Conservation (phyloP, 64 coral and sea anemone genomes). For the Acropora tenuis region DNA sequence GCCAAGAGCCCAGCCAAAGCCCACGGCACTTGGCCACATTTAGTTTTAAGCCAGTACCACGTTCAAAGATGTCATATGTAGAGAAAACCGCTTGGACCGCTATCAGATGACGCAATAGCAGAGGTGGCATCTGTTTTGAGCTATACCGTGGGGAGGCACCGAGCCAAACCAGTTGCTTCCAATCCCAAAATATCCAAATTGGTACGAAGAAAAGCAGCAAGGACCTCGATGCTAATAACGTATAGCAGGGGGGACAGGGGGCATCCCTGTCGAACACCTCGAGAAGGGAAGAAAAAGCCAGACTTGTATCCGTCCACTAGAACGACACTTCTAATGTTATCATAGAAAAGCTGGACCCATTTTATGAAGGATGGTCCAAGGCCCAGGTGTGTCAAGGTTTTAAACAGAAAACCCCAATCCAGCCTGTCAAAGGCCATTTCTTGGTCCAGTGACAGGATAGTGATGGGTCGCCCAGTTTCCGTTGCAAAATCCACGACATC, state of each 20-base stretch:
- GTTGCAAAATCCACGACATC: not conserved
- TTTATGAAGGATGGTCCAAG: constrained; percentile 27
- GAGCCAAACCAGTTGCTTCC: too few relatives aligned
- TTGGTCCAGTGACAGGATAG: constrained; percentile 28
- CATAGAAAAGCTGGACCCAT: constrained; percentile 9
- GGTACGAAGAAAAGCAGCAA: not conserved
- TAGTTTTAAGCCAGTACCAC: constrained; percentile 27
- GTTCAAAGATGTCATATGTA: not conserved
- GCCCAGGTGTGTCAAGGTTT: not conserved
- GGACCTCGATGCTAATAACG: constrained; percentile 29
- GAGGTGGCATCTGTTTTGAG: constrained; percentile 30
- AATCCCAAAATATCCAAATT: not conserved
- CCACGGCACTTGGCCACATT: not conserved
- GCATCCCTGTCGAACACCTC: constrained; percentile 64
- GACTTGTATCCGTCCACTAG: constrained; percentile 16
- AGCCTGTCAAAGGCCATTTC: constrained; percentile 64
- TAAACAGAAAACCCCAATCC: not conserved
- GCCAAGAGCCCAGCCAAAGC: constrained; percentile 32
- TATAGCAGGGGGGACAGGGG: constrained; percentile 39
- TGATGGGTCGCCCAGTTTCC: not conserved
- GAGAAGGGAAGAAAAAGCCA: not conserved
- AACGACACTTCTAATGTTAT: not conserved
- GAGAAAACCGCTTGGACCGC: not conserved
- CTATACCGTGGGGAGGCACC: too few relatives aligned
- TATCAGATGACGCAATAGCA: not conserved